Conservation (phyloP, 2,797 vertebrate genomes). For the Mionectes olivaceus region DNA sequence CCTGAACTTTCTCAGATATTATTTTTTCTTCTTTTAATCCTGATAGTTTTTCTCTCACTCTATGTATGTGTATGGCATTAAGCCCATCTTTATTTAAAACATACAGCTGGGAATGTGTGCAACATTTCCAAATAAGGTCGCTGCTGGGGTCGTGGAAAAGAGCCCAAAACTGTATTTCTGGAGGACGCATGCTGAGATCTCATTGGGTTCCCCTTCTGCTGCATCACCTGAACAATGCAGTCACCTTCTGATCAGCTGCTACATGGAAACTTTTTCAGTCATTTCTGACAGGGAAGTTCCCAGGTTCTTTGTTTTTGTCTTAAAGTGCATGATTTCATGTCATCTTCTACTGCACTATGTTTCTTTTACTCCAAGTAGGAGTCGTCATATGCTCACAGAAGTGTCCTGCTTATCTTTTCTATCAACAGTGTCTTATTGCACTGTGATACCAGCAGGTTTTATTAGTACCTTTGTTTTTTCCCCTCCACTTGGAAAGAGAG, state of each 20-base stretch:
- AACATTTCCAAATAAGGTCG: background rate
- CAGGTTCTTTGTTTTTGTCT: background rate
- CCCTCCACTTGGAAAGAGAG: background rate
- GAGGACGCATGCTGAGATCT: background rate
- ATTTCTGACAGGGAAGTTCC: background rate
- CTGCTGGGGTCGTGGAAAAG: background rate
- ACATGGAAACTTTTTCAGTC: background rate
- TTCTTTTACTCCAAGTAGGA: background rate
- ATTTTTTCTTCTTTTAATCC: background rate
- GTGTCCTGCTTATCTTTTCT: background rate
- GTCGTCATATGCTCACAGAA: background rate
- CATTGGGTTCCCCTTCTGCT: background rate
- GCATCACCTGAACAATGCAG: background rate
- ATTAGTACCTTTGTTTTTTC: fast-evolving
- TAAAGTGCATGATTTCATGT: fast-evolving
- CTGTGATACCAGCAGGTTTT: background rate
- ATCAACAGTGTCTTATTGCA: background rate
- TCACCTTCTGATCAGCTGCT: background rate
- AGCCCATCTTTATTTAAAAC: background rate
- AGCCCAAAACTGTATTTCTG: background rate
- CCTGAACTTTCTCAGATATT: background rate
- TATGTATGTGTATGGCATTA: background rate
- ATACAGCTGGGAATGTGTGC: background rate
- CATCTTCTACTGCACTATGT: background rate
- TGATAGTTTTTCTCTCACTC: background rate